phyloP scores from a whole-genome alignment of 2,113 vertebrate genomes.

The Alectura lathami region DNA sequence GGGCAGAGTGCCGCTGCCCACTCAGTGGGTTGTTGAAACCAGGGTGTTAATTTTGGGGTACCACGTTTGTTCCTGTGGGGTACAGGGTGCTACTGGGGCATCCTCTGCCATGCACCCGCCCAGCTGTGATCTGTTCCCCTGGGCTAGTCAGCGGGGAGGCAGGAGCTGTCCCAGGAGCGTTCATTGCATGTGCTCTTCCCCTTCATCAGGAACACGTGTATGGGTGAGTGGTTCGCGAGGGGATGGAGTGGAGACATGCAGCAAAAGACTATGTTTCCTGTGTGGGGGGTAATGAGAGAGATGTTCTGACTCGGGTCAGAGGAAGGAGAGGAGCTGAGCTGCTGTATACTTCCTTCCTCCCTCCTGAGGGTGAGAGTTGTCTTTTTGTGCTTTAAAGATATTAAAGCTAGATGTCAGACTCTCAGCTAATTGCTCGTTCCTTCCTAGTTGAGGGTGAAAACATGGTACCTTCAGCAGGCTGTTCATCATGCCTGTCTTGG shows the following conservation, averaged over 20 bases:
- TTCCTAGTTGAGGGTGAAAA: background rate
- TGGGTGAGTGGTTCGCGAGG: background rate
- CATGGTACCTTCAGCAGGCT: background rate
- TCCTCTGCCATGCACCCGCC: background rate
- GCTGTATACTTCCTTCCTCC: background rate
- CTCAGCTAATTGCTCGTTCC: background rate
- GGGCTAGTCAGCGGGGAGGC: background rate
- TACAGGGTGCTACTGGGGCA: background rate
- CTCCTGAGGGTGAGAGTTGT: background rate
- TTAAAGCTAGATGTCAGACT: background rate
- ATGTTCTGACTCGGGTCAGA: background rate
- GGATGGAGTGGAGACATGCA: background rate
- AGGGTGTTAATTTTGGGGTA: background rate
- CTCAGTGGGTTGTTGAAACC: background rate
- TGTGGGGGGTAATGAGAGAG: background rate
- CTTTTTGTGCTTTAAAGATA: background rate
- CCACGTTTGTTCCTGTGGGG: background rate
- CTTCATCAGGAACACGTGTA: accelerated
- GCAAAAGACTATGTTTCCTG: accelerated
- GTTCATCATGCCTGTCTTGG: background rate
- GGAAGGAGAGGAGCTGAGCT: background rate
- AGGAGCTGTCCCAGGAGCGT: background rate
- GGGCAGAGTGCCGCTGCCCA: background rate
- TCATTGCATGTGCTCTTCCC: background rate
- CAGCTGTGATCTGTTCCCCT: accelerated